Evolutionary conservation across 2,113 vertebrate species (phyloP).

Genomic region (Micronycteris hirsuta): DNA sequence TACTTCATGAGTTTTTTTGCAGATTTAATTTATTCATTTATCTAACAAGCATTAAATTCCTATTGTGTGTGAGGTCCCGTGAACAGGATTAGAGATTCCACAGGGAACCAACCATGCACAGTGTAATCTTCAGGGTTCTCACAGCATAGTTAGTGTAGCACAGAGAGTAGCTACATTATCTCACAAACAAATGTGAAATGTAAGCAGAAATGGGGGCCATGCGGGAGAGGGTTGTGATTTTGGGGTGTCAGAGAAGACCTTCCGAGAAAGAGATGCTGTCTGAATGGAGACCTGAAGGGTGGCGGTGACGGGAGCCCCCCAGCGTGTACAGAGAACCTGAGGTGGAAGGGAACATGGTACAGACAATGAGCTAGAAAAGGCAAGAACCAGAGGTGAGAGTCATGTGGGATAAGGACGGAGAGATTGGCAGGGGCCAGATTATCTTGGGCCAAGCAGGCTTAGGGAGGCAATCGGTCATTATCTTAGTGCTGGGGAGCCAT

Average conservation of each 20-base stretch:
- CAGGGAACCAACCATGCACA: neutral
- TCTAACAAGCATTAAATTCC: neutral
- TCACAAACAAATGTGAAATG: neutral
- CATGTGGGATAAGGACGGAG: neutral
- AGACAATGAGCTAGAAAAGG: neutral
- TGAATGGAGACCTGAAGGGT: neutral
- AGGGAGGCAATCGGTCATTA: neutral
- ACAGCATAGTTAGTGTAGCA: neutral
- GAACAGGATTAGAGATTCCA: neutral
- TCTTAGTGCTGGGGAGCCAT: neutral
- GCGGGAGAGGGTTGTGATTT: neutral
- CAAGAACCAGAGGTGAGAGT: neutral
- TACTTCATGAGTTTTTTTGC: neutral
- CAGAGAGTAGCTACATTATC: neutral
- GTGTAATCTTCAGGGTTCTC: neutral
- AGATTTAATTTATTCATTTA: neutral
- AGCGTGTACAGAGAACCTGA: neutral
- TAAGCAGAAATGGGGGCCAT: neutral
- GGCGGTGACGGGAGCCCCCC: neutral
- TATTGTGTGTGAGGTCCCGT: neutral
- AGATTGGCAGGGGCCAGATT: neutral
- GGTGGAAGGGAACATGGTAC: neutral
- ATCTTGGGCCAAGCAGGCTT: neutral
- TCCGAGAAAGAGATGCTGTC: neutral
- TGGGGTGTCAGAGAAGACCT: neutral